Percentiles rank a stretch among this genome's conserved stretches.
phyloP scores from a whole-genome alignment of 2,797 vertebrate genomes.

The Enteromius fasciolatus region DNA sequence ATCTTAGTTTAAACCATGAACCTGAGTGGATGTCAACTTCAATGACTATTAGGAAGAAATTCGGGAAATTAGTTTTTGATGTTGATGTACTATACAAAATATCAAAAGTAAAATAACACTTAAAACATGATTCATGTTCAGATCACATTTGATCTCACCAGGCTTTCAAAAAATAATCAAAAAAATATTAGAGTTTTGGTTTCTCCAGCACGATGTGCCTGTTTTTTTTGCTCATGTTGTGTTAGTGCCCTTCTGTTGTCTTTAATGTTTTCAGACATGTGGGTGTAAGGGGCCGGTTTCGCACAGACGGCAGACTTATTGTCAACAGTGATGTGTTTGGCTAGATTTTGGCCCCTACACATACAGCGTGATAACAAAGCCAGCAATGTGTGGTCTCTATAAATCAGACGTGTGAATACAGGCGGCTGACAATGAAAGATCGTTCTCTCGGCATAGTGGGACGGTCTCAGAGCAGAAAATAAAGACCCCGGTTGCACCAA shows the following conservation, averaged over 20 bases:
- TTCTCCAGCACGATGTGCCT: not conserved
- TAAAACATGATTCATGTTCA: not conserved
- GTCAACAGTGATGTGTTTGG: conserved; percentile 59
- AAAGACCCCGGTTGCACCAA: conserved; percentile 56
- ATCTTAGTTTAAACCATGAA: not conserved
- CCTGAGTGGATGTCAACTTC: not conserved
- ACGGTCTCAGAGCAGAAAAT: conserved; percentile 65
- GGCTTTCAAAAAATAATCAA: not conserved
- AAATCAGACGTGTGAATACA: conserved; percentile 77
- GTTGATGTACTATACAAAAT: too few species aligned
- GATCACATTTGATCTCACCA: conserved; percentile 39
- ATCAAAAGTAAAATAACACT: not conserved
- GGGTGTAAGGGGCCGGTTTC: conserved; percentile 53
- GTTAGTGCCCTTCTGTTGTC: conserved; percentile 13
- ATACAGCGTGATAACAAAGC: conserved; percentile 73
- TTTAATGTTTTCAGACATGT: conserved; percentile 46
- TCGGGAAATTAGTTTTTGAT: not conserved
- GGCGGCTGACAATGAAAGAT: conserved; percentile 59
- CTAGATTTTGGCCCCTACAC: conserved; percentile 69
- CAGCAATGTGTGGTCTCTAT: conserved; percentile 74
- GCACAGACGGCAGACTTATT: conserved; percentile 64
- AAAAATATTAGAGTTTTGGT: not conserved
- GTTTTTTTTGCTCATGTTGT: conserved; percentile 13
- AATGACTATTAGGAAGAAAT: not conserved
- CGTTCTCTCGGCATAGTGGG: conserved; percentile 68